Evolutionary conservation across 2,113 vertebrate species (phyloP).

Genomic region (Isichthys henryi): DNA sequence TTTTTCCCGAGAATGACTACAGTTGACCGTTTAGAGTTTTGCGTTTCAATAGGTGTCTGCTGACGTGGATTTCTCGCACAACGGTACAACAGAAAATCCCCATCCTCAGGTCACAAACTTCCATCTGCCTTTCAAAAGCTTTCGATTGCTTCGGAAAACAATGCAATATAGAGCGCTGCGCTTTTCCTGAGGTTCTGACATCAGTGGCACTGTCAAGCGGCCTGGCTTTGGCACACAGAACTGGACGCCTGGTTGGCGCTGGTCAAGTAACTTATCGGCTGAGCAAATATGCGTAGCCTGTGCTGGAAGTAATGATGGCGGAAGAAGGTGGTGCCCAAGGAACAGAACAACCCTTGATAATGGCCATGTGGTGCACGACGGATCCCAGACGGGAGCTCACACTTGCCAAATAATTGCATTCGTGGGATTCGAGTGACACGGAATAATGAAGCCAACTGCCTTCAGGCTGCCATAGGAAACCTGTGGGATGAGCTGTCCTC

Average conservation of each 20-base stretch:
- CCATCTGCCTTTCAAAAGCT: not conserved
- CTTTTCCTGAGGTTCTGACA: not conserved
- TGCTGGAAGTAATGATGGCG: conserved; percentile 41
- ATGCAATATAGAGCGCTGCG: not conserved
- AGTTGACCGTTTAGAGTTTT: not conserved
- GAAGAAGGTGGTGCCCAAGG: conserved; percentile 46
- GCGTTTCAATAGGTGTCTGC: not conserved
- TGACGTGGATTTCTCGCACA: not conserved
- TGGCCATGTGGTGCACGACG: conserved; percentile 41
- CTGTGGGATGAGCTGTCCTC: not conserved
- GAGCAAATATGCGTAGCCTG: conserved; percentile 32
- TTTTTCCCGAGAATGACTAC: not conserved
- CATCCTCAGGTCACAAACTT: not conserved
- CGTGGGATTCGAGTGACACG: conserved; percentile 33
- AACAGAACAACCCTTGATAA: conserved; percentile 35
- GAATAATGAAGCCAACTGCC: conserved; percentile 26
- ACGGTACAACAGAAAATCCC: not conserved
- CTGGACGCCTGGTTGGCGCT: not conserved
- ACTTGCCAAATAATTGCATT: conserved; percentile 20
- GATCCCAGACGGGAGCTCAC: conserved; percentile 26
- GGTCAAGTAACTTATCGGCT: conserved; percentile 49
- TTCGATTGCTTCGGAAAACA: not conserved
- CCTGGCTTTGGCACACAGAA: not conserved
- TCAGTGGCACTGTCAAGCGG: not conserved
- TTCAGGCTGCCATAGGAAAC: conserved; percentile 16